A percentile compares a stretch with the other conserved stretches of the same genome.
Conservation (phyloP, 2,113 vertebrate species). For the Perca flavescens region DNA sequence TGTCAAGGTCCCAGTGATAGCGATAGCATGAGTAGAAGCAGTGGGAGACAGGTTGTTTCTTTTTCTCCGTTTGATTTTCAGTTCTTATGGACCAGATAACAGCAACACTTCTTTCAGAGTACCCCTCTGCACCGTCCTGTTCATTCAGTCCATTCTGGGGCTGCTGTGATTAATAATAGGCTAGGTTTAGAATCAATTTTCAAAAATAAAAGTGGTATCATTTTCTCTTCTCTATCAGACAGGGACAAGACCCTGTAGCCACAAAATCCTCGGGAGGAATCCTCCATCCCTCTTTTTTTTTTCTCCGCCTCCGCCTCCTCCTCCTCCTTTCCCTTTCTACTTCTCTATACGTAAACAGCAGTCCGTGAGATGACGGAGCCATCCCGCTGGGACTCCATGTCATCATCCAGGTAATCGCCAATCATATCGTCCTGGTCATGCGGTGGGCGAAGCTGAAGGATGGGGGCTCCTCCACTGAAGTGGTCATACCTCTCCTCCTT, state of each 20-base stretch:
- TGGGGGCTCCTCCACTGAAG: constrained; percentile 82
- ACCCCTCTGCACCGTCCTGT: constrained; percentile 37
- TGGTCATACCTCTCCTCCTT: constrained; percentile 86
- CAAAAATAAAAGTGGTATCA: constrained; percentile 78
- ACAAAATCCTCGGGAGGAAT: constrained; percentile 55
- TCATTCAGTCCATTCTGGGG: constrained; percentile 54
- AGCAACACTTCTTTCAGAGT: constrained; percentile 27
- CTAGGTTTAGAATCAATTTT: constrained; percentile 71
- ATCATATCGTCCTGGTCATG: constrained; percentile 71
- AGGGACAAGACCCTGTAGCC: constrained; percentile 29
- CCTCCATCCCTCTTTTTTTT: constrained; percentile 26
- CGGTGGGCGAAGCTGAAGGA: constrained; percentile 80
- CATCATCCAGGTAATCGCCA: constrained; percentile 86
- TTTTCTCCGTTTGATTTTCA: constrained; percentile 55
- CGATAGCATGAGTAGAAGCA: constrained; percentile 55
- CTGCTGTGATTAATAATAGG: constrained; percentile 67
- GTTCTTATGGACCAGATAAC: constrained; percentile 46
- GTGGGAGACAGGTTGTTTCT: constrained; percentile 59
- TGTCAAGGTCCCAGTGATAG: constrained; percentile 64
- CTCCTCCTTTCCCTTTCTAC: neutral
- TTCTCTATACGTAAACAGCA: constrained; percentile 90
- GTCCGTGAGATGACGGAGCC: constrained; percentile 93
- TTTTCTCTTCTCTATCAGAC: constrained; percentile 55
- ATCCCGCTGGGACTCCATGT: constrained; percentile 94
- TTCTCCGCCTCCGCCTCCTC: neutral